Base-by-base conservation (phyloP, 2,113 vertebrate species). In the Odobenus rosmarus region DNA sequence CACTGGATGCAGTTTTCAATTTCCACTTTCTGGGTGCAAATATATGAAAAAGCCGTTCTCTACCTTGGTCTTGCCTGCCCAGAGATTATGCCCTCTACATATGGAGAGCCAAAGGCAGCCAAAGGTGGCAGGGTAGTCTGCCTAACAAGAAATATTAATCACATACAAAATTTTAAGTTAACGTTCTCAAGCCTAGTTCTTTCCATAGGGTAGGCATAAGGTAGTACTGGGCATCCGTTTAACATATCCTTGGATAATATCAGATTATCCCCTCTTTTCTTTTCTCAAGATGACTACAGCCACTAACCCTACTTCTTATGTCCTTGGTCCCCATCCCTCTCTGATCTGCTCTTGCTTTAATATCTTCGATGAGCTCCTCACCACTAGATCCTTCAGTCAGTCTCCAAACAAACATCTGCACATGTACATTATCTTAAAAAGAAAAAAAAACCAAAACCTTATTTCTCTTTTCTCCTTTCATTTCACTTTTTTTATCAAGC, bases 401-500 rank as follows among this genome's bases (percentile, higher is more conserved):
- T 72, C 24, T 62, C 59, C 12, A 92, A 81, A 74, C 49, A 87
- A 81, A 74, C 49, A 87, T 82, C 28, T 87, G 90, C n/a, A 81
- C 23, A 31, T 16, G 28, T 24, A 62, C 59, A 39, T 83, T 89
- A 26, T 51, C 7, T 55, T 69, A 85, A 90, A 86, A 51, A 82
- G 9, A 51, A 39, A 89, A 57, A 31, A 26, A 36, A n/a, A 21
- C 46, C 11, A 46, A 76, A 28, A 76, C 3, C 19, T 53, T 11
- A 64, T 76, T 93, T 69, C 24, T 16, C 55, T 86, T 42, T 89
- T 72, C 7, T 76, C 39, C 46, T 61, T 15, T 69, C 18, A 74
- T 76, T 91, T 77, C 39, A 24, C 55, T 82, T n/a, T 93, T 93
- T 72, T 64, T 28, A 36, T 94, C 92, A 94, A 77, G 49, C 8